Base-by-base conservation (phyloP, 2,888 invertebrate genomes). In the Synergus umbraculus region DNA sequence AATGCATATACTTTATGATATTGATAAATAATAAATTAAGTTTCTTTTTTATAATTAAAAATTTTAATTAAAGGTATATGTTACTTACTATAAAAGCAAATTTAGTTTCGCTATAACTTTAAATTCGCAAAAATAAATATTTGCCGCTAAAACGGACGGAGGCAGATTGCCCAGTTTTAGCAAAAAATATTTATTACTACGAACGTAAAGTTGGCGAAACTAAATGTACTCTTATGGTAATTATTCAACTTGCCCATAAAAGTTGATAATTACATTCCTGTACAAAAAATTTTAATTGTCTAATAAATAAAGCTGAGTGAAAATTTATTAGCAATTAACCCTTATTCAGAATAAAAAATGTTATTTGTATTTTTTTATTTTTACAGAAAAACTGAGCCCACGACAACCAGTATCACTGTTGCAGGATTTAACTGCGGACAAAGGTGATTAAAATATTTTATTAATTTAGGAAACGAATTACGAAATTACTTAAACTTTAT, bases 351-450 rank as follows among this genome's bases (percentile, higher is more conserved):
- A 63, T 18, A 63, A 18, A 18, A 63, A 22, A 22, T 18, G 67
- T 60, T 9, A 63, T 22, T 66, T 15, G 2, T 60, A n/a, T 58
- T 37, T 43, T 1, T 43, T 44, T 60, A 76, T n/a, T 83, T 77
- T 83, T 83, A 3, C 81, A 82, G 82, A 69, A 81, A 78, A 76
- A 18, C 80, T 49, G 82, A 78, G 13, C 76, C 69, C 44, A 69
- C 43, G 63, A 63, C 78, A 76, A 63, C 78, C 29, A 82, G 82
- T 64, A 82, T 80, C 66, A 43, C 79, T 12, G 81, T 81, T 12
- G 22, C 81, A 15, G 79, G 81, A 69, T 82, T 60, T 76, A 79
- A 81, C 60, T 81, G 80, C 49, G 81, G 78, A 63, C 83, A 82
- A 81, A 79, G 82, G 83, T 82, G 76, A 76, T 63, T 18, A 2